Conservation (phyloP, 2,113 vertebrate genomes). For the Atractosteus spatula region DNA sequence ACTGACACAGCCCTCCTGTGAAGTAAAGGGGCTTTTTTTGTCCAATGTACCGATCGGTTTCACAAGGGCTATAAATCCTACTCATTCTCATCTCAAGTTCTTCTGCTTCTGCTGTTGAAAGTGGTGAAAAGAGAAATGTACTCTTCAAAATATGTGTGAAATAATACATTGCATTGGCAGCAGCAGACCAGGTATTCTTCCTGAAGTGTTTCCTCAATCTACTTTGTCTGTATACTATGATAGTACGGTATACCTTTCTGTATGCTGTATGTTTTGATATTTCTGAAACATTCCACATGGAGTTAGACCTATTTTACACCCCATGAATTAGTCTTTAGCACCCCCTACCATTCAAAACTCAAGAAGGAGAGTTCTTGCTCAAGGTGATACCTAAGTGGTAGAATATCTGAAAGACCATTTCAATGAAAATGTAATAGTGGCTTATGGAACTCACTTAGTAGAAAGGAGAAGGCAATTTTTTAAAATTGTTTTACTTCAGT, state of each 20-base stretch:
- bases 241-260: too few species aligned
- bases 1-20: neutral
- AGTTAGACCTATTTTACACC: neutral
- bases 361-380: neutral
- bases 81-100: neutral
- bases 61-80: slow-evolving; percentile 12
- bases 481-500: too few species aligned
- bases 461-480: too few species aligned
- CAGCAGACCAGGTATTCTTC: neutral
- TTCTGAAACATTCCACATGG: too few species aligned
- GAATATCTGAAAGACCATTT: neutral
- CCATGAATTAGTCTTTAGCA: neutral
- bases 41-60: neutral
- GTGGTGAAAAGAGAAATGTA: neutral
- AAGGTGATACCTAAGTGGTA: neutral
- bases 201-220: too few species aligned
- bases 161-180: neutral
- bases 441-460: neutral
- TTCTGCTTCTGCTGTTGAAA: slow-evolving; percentile 18
- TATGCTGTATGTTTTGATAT: too few species aligned
- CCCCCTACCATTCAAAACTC: slow-evolving; percentile 3
- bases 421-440: neutral
- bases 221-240: too few species aligned
- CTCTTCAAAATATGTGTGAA: slow-evolving; percentile 3
- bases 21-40: neutral